A percentile compares a stretch with the other conserved stretches of the same genome.
Conservation (phyloP, 2,113 vertebrate genomes). For the Tachysurus vachellii region DNA sequence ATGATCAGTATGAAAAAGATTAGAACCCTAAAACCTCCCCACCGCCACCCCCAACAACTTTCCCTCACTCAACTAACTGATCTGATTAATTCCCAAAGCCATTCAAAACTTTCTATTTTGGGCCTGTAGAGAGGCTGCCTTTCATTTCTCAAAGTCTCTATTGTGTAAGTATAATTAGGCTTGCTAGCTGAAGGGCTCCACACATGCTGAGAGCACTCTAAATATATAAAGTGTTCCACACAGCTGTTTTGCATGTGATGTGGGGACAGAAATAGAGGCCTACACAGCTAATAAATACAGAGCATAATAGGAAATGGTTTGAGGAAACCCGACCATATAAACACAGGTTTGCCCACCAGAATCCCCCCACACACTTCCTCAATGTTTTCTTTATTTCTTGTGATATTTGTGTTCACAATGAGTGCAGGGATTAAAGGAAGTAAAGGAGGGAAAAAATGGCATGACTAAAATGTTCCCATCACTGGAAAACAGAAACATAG, state of each 20-base stretch:
- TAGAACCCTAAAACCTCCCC: background rate
- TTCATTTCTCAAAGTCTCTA: slow-evolving; percentile 70
- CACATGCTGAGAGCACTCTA: slow-evolving; percentile 70
- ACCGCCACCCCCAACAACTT: background rate
- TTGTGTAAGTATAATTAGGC: slow-evolving; percentile 69
- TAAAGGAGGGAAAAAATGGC: background rate
- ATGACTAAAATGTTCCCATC: background rate
- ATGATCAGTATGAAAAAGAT: background rate
- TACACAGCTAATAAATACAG: slow-evolving; percentile 62
- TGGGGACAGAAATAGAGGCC: slow-evolving; percentile 69
- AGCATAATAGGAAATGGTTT: slow-evolving; percentile 43
- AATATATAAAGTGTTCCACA: slow-evolving; percentile 73
- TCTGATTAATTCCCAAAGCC: slow-evolving; percentile 30
- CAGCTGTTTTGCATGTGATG: slow-evolving; percentile 83
- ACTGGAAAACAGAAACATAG: background rate
- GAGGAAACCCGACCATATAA: slow-evolving; percentile 45
- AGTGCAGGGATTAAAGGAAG: background rate
- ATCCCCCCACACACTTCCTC: background rate
- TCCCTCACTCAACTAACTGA: background rate
- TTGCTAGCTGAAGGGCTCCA: slow-evolving; percentile 64
- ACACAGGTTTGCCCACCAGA: slow-evolving; percentile 26
- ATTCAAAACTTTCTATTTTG: slow-evolving; percentile 64
- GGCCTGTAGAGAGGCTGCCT: slow-evolving; percentile 56
- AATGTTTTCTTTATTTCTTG: slow-evolving; percentile 16
- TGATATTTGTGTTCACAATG: slow-evolving; percentile 14